These are phyloP conservation scores for Drosophila asahinai DNA, from an alignment of 1,140 invertebrate species.

Conservation along the genomic window DNA sequence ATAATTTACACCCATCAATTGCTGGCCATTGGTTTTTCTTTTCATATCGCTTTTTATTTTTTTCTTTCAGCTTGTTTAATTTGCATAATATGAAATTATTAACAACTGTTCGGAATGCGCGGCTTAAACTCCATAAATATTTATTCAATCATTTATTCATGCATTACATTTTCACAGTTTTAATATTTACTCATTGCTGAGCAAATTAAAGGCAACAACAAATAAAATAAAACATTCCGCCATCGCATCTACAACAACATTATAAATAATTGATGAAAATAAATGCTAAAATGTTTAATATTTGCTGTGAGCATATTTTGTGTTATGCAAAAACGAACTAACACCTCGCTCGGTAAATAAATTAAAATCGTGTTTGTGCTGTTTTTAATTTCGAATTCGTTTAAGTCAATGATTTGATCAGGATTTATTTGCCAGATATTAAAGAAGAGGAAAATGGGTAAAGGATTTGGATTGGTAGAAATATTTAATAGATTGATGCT, in stretches of 20 bases:
- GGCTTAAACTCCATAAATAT: conserved; percentile 51
- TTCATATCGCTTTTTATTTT: neutral
- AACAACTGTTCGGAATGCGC: conserved; percentile 46
- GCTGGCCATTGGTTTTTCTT: neutral
- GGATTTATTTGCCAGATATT: neutral
- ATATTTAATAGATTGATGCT: neutral
- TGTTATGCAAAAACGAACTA: conserved; percentile 6
- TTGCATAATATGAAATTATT: conserved; percentile 57
- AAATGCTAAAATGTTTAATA: conserved; percentile 20
- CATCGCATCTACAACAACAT: neutral
- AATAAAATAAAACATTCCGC: neutral
- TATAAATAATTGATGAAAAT: conserved; percentile 32
- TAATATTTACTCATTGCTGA: conserved; percentile 29
- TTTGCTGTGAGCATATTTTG: neutral
- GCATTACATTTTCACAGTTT: conserved; percentile 16
- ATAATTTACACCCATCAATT: conserved; percentile 35
- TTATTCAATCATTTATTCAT: conserved; percentile 40
- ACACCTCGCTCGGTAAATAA: conserved; percentile 11
- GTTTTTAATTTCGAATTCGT: conserved; percentile 1
- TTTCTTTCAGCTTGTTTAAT: conserved; percentile 7
- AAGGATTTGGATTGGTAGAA: neutral
- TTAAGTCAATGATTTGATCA: neutral
- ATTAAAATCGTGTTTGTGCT: neutral
- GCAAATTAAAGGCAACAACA: neutral
- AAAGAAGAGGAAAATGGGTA: neutral